These are phyloP conservation scores for Callitettix versicolor DNA, from an alignment of 1,140 invertebrate genomes.

Conservation along the genomic window DNA sequence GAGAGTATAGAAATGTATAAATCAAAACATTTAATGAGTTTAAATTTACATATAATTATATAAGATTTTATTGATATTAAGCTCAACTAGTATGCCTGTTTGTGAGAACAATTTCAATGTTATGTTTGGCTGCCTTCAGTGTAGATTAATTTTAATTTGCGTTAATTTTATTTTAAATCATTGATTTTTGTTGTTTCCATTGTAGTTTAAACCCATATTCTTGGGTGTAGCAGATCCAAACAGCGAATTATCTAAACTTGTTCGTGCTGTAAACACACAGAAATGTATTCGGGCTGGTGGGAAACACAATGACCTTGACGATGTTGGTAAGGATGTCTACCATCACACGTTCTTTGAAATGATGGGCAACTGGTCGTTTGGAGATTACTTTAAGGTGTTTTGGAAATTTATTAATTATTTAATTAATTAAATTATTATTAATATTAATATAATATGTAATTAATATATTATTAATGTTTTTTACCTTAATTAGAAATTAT, in stretches of 20 bases:
- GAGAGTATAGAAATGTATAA: too few species aligned
- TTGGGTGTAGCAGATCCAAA: constrained; percentile 91
- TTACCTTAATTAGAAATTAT: too few species aligned
- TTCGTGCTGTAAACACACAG: constrained; percentile 83
- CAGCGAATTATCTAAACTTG: constrained; percentile 84
- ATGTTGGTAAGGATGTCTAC: constrained; percentile 99
- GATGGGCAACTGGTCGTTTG: constrained; percentile 99
- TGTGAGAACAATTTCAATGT: too few species aligned
- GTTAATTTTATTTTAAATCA: not conserved
- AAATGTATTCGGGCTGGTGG: constrained; percentile 99
- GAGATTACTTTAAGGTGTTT: constrained; percentile 92
- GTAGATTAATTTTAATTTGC: not conserved
- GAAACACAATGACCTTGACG: constrained; percentile 98
- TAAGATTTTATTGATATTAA: too few species aligned
- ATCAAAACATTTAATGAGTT: too few species aligned
- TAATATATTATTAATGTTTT: constrained; percentile 2
- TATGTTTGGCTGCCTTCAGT: too few species aligned
- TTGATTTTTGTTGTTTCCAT: constrained; percentile 11
- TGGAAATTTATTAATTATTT: not conserved
- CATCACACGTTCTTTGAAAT: constrained; percentile 99
- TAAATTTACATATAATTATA: too few species aligned
- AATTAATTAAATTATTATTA: not conserved
- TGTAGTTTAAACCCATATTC: constrained; percentile 94
- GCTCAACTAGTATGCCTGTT: too few species aligned
- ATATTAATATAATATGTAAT: not conserved